phyloP scores from a whole-genome alignment of 2,888 invertebrate genomes.

The Mechanitis mazaeus region DNA sequence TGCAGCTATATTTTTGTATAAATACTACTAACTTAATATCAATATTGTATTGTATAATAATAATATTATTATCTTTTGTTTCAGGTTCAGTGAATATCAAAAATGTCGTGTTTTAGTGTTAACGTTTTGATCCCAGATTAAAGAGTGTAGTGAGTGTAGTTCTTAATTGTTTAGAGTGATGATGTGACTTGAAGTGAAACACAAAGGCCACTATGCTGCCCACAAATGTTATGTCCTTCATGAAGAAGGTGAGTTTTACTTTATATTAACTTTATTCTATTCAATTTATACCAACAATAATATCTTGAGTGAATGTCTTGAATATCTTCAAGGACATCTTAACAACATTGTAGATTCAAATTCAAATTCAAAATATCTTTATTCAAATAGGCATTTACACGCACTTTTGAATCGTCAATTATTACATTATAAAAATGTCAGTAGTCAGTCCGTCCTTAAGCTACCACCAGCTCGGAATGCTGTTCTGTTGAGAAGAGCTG shows the following conservation, averaged over 20 bases:
- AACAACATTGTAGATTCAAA: too few species aligned
- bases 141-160: constrained; percentile 34
- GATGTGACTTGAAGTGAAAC: constrained; percentile 34
- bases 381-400: too few species aligned
- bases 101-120: constrained; percentile 62
- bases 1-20: constrained; percentile 1
- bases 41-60: constrained; percentile 3
- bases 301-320: too few species aligned
- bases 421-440: too few species aligned
- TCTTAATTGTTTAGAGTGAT: constrained; percentile 24
- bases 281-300: too few species aligned
- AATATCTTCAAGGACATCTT: too few species aligned
- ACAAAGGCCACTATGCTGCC: constrained; percentile 85
- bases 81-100: constrained; percentile 32
- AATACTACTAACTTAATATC: not conserved
- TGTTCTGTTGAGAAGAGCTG: too few species aligned
- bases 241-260: constrained; percentile 87
- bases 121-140: constrained; percentile 63
- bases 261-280: constrained; percentile 5
- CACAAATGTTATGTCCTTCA: constrained; percentile 93
- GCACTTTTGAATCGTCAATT: too few species aligned
- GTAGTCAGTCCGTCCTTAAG: too few species aligned
- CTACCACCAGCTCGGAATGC: too few species aligned
- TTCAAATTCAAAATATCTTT: too few species aligned
- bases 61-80: constrained; percentile 30